These are phyloP conservation scores for Odontocerum albicorne DNA, from an alignment of 2,888 invertebrate genomes.

Conservation along the genomic window DNA sequence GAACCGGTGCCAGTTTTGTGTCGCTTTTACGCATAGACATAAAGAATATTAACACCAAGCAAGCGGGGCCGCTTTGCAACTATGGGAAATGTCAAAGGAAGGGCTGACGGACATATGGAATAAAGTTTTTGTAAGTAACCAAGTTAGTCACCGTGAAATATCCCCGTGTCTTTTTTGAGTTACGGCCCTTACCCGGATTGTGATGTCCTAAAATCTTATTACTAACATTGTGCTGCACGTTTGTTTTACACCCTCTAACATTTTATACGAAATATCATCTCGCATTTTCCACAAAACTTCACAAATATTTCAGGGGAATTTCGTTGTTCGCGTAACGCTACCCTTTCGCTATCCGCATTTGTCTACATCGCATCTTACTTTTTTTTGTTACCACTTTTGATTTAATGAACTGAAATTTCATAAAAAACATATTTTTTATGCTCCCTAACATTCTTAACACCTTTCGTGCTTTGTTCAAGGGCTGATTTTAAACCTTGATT, in stretches of 20 bases:
- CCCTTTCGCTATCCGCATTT: background rate
- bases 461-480: too few relatives aligned
- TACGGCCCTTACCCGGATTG: slow-evolving; percentile 21
- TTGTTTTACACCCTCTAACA: slow-evolving; percentile 28
- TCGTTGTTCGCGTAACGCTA: background rate
- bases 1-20: too few relatives aligned
- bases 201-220: slow-evolving; percentile 24
- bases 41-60: too few relatives aligned
- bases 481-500: too few relatives aligned
- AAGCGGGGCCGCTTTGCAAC: too few relatives aligned
- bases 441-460: too few relatives aligned
- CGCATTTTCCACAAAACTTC: slow-evolving; percentile 31
- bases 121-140: too few relatives aligned
- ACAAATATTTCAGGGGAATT: slow-evolving; percentile 14
- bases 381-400: background rate
- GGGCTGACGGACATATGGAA: too few relatives aligned
- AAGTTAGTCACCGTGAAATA: slow-evolving; percentile 32
- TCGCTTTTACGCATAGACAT: too few relatives aligned
- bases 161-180: slow-evolving; percentile 29
- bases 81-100: too few relatives aligned
- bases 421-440: too few relatives aligned
- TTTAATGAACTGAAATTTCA: too few relatives aligned
- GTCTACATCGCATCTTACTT: background rate
- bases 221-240: slow-evolving; percentile 17
- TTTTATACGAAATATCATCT: slow-evolving; percentile 28